These are phyloP conservation scores for Leucosticte australis DNA, from an alignment of 2,113 vertebrate species.

Conservation along the genomic window DNA sequence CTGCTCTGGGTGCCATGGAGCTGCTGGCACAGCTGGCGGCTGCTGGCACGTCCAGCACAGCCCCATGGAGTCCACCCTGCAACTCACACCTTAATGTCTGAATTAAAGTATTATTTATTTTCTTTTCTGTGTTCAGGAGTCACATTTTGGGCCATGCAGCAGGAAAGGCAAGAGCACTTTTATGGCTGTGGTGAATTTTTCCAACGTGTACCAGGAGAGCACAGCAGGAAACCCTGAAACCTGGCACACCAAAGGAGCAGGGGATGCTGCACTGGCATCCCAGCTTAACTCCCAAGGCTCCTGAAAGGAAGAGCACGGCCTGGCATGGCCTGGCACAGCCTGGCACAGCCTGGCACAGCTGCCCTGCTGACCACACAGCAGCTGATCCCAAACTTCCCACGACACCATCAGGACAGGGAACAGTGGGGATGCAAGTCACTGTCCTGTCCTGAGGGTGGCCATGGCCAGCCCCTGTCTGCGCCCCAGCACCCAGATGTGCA, in stretches of 20 bases:
- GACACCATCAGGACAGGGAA: fast-evolving
- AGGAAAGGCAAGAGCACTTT: neutral
- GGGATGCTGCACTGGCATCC: neutral
- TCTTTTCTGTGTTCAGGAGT: neutral
- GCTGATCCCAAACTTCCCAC: neutral
- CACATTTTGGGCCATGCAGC: neutral
- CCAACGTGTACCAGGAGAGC: fast-evolving
- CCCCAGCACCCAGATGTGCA: fast-evolving
- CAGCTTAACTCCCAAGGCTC: neutral
- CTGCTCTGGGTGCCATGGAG: fast-evolving
- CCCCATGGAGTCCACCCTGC: neutral
- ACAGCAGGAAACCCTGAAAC: neutral
- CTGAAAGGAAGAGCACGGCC: neutral
- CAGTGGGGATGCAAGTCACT: fast-evolving
- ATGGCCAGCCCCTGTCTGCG: too few relatives aligned
- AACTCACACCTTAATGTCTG: neutral
- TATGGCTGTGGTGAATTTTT: neutral
- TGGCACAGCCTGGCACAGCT: neutral
- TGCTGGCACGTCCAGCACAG: neutral
- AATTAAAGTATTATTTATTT: neutral
- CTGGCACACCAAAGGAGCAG: neutral
- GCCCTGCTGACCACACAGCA: fast-evolving
- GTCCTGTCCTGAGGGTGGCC: neutral
- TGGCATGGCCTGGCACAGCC: neutral
- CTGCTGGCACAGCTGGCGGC: neutral